Evolutionary conservation across 1,140 invertebrate genomes (phyloP).

Genomic region (Hypothenemus hampei): DNA sequence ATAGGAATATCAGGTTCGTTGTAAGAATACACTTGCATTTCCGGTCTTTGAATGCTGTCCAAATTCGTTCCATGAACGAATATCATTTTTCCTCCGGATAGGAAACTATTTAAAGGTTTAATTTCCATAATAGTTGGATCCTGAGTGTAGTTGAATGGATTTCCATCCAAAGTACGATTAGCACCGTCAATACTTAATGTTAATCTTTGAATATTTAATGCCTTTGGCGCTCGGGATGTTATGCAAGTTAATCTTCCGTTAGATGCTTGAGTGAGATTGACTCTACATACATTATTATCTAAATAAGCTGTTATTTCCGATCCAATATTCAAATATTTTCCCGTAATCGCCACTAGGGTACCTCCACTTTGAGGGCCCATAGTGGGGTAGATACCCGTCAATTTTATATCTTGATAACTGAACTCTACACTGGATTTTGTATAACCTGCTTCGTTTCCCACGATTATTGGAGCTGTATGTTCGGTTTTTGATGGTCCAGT

Average conservation of each 20-base stretch:
- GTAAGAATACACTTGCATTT: conserved; percentile 76
- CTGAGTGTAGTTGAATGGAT: conserved; percentile 81
- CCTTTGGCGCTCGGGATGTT: conserved; percentile 64
- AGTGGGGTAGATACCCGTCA: conserved; percentile 75
- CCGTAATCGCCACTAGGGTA: conserved; percentile 84
- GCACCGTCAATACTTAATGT: conserved; percentile 81
- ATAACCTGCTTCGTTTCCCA: conserved; percentile 83
- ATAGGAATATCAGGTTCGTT: conserved; percentile 60
- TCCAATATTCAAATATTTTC: conserved; percentile 90
- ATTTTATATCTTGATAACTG: conserved; percentile 80
- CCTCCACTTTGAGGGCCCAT: conserved; percentile 92
- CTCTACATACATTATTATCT: conserved; percentile 82
- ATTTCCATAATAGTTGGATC: conserved; percentile 94
- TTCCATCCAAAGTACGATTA: conserved; percentile 61
- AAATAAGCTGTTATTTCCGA: conserved; percentile 81
- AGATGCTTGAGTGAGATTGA: conserved; percentile 84
- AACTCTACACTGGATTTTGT: conserved; percentile 85
- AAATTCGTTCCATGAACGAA: conserved; percentile 90
- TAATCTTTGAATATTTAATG: conserved; percentile 57
- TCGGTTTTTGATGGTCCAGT: conserved; percentile 74
- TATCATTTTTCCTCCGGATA: conserved; percentile 88
- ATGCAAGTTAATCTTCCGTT: conserved; percentile 82
- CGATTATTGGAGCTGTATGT: conserved; percentile 74
- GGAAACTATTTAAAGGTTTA: conserved; percentile 81
- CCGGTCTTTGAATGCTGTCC: conserved; percentile 84